Conservation (phyloP, 2,113 vertebrate species). For the Dromiciops gliroides region DNA sequence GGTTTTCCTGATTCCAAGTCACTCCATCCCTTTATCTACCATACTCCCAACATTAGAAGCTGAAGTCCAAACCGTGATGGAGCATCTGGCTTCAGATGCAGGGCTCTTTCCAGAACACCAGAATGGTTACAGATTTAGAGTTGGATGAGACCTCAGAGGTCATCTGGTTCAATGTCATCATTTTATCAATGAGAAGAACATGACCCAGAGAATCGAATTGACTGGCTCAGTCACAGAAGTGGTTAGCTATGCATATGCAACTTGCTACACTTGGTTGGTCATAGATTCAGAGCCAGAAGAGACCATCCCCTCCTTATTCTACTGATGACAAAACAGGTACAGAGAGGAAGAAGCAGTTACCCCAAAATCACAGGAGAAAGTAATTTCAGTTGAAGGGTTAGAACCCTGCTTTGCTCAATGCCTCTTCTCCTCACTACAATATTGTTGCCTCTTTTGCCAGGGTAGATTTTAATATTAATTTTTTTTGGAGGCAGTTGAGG, state of each 20-base stretch:
- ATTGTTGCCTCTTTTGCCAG: background rate
- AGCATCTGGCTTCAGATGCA: background rate
- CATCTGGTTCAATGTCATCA: background rate
- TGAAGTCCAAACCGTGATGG: background rate
- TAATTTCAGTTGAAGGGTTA: background rate
- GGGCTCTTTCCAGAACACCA: background rate
- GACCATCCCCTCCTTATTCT: background rate
- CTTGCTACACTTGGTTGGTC: background rate
- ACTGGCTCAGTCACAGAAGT: background rate
- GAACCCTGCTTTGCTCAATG: background rate
- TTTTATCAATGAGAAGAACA: background rate
- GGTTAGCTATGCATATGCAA: background rate
- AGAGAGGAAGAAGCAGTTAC: slow-evolving; percentile 10
- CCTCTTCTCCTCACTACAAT: background rate
- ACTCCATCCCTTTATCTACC: background rate
- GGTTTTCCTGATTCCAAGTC: background rate
- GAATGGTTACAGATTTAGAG: background rate
- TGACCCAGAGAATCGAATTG: background rate
- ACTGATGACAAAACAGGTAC: background rate
- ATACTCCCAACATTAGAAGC: background rate
- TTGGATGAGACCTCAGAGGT: background rate
- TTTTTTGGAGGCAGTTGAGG: background rate
- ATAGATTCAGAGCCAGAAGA: background rate
- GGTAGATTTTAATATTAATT: background rate
- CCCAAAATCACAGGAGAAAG: background rate